Evolutionary conservation across 35 echinoderm and acorn worm species (phyloP), one percentile per base, ranked within the genome.

Genomic region (Holothuria glaberrima): DNA sequence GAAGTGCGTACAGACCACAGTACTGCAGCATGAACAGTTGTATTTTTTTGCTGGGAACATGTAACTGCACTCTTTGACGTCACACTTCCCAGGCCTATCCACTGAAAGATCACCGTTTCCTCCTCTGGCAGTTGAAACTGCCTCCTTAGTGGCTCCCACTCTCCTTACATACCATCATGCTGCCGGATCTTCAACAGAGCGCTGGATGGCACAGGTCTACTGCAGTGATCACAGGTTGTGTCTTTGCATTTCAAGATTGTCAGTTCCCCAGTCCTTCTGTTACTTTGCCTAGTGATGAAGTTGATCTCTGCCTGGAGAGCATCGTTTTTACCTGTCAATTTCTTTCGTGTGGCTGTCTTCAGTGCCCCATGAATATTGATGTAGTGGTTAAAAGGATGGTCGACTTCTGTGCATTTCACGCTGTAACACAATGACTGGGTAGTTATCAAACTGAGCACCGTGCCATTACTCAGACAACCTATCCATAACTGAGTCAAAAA

Each of bases 361-460:
- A 69, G 25, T 4, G 25, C 66, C 24, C 6, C 6, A 26, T 69
- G 25, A 69, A 69, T 69, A 69, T 69, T 69, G 6, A 30, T 17
- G 31, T 69, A 69, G n/a, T 69, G 4, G 25, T 24, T 69, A 4
- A 25, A 54, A 54, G 9, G 50, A 17, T 54, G 9, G 16, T 54
- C 50, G 12, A 30, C n/a, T 1, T 69, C 66, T 69, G 21, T 69
- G 66, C 66, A 69, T 27, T 69, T 69, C 66, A 26, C 9, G 16
- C 21, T 69, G 66, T 41, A 25, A 66, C 63, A 66, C 63, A 66
- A 19, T 66, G 66, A 69, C 66, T 17, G 25, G 66, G 66, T 69
- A 33, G 2, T 22, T 22, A 16, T 69, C 21, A 27, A 69, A 69
- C 25, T 25, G 20, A 33, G 66, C 66, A 12, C 66, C 24, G 12